Base-by-base conservation (phyloP, 2,888 invertebrate genomes). In the Sialis lutaria region DNA sequence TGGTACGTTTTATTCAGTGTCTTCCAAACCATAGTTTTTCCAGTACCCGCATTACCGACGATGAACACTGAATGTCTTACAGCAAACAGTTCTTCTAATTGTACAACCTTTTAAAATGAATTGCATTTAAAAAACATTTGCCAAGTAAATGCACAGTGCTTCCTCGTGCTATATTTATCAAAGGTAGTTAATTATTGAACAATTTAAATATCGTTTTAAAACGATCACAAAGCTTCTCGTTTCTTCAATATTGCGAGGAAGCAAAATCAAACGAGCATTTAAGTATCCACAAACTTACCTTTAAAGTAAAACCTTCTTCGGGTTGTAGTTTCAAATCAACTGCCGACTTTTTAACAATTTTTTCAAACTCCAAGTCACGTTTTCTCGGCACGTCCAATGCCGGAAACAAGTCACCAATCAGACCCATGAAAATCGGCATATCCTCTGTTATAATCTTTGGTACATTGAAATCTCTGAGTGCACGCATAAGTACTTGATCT, bases 361-460 rank as follows among this genome's bases (percentile, higher is more conserved):
- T 78, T 63, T 95, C 93, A 62, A 93, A 90, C 8, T 89, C 88
- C 4, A 75, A 57, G 62, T 87, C 84, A 45, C 87, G 69, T 62
- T 92, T 92, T 52, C 92, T 74, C 0, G 92, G 92, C 6, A 93
- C 91, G 60, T 93, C 89, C 12, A 93, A 69, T 0, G 91, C 85
- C 0, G 93, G 93, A 67, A 93, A 93, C 51, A 93, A 67, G 62
- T 93, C 93, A 1, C 90, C 88, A 54, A 93, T 92, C 22, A 93
- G 73, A 9, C 92, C 93, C 88, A 93, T 87, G 61, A 93, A 93
- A 1, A 93, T 83, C 0, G 89, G 82, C 48, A 82, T 77, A 60
- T 93, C 93, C 56, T 93, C 92, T 0, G 91, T 88, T 6, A 93
- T 80, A 55, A 93, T 91, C 72, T 93, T 93, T 0, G 93, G 93